Conservation (phyloP, 2,888 invertebrate species). For the Melinopterus prodromus region DNA sequence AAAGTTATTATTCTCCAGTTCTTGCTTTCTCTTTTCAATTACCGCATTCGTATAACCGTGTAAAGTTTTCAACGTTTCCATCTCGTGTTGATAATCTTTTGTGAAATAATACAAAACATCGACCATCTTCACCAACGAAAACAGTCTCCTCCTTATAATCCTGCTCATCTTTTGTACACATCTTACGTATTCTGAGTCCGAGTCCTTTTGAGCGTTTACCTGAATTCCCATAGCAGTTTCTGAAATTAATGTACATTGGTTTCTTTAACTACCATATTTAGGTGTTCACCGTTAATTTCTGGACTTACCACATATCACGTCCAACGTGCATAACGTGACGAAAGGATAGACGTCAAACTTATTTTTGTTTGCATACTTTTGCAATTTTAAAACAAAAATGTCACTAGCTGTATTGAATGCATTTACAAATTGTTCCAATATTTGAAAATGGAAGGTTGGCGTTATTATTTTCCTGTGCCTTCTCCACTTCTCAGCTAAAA, state of each 20-base stretch:
- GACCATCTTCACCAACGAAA: slow-evolving; percentile 62
- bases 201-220: slow-evolving; percentile 74
- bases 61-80: slow-evolving; percentile 60
- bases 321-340: slow-evolving; percentile 67
- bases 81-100: slow-evolving; percentile 66
- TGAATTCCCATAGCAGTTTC: slow-evolving; percentile 88
- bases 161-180: slow-evolving; percentile 68
- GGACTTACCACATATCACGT: slow-evolving; percentile 67
- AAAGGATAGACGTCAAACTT: slow-evolving; percentile 68
- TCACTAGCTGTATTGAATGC: slow-evolving; percentile 60
- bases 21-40: slow-evolving; percentile 38
- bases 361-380: slow-evolving; percentile 52
- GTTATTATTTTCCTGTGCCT: slow-evolving; percentile 60
- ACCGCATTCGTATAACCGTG: slow-evolving; percentile 61
- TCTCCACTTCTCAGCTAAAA: slow-evolving; percentile 59
- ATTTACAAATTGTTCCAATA: slow-evolving; percentile 58
- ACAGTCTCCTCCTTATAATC: slow-evolving; percentile 49
- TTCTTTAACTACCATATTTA: neutral
- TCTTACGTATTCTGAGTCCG: slow-evolving; percentile 75
- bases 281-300: neutral
- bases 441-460: slow-evolving; percentile 60
- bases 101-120: slow-evolving; percentile 65
- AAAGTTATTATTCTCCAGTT: slow-evolving; percentile 36
- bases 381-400: slow-evolving; percentile 65
- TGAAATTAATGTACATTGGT: slow-evolving; percentile 53